Base-by-base conservation (phyloP, 2,888 invertebrate species). In the Sesia bembeciformis region DNA sequence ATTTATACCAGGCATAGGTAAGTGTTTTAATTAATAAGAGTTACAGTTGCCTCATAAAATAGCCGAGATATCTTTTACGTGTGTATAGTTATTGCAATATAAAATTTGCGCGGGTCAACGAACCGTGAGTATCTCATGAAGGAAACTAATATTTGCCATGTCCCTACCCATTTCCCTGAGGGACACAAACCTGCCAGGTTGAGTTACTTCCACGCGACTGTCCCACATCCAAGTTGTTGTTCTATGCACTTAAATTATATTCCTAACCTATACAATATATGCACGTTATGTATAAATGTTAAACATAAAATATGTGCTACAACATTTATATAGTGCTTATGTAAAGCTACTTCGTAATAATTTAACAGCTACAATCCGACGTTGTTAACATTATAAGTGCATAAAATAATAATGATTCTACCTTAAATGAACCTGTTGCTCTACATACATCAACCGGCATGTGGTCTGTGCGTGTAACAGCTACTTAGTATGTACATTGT, bases 131-230 rank as follows among this genome's bases (percentile, higher is more conserved):
- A 73, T 72, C 74, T 78, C 73, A 73, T 72, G 76, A 77, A 80
- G 77, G 75, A 78, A 81, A 81, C 82, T 82, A 84, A 84, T 86
- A 87, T 87, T 88, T 84, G 76, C 79, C 68, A 77, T 78, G 76
- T 78, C 81, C 78, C 76, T 76, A 73, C 75, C 76, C 76, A 74
- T 76, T 81, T 83, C 78, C 84, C 79, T 66, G 68, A 78, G 83
- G 78, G 76, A 72, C 72, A 23, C 23, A 68, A 70, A 74, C 72
- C 73, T 73, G 81, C 80, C 81, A 71, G 68, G 68, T 65, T 72
- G 70, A 64, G 74, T 82, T 84, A 79, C 78, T 81, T 83, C 81
- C 82, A 79, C 80, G 65, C 73, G 70, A 72, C 73, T 76, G 68
- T 72, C 69, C 72, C 73, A 70, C 70, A 62, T 64, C 58, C 51